Evolutionary conservation across 1,140 invertebrate species (phyloP), one percentile per base, ranked within the genome.

Genomic region (Chelonus insularis): DNA sequence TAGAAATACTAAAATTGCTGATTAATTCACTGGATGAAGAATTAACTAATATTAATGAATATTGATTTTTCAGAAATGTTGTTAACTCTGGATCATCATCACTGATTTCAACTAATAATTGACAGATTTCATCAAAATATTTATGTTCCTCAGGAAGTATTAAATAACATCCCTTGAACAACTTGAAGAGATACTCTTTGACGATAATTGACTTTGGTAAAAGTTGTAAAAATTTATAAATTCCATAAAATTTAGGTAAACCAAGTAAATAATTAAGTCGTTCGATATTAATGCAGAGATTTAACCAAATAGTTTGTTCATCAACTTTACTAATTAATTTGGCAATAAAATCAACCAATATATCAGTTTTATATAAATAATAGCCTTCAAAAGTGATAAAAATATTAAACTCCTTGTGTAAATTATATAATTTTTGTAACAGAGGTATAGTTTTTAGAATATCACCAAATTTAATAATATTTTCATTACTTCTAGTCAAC

Each of bases 381-480:
- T 68, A 76, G 39, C 73, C 60, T 4, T 43, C 21, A 2, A 64
- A 8, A 45, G 60, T 64, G 20, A 73, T 16, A 36, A 54, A 34
- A 43, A 77, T 62, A 9, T 69, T 45, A 37, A 74, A 77, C 32
- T 74, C 54, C 57, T 69, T 69, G 11, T 66, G 66, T 29, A 79
- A 63, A 16, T 25, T 6, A 37, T 73, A 72, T 1, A 72, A 20
- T 16, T 65, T 39, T 51, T 68, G 69, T 18, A 75, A 48, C 41
- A 67, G 55, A 18, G 65, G 23, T 41, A 75, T 69, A n/a, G 5
- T 63, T 32, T 54, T 39, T 36, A 68, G 47, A 18, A 51, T 47
- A 6, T 69, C 34, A 25, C 67, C 34, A 4, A 39, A 63, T 45
- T 61, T 36, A 34, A 56, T 18, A 11, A 21, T 41, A 11, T 61